These are phyloP conservation scores for Melanargia galathea DNA, from an alignment of 2,888 invertebrate species.

Conservation along the genomic window DNA sequence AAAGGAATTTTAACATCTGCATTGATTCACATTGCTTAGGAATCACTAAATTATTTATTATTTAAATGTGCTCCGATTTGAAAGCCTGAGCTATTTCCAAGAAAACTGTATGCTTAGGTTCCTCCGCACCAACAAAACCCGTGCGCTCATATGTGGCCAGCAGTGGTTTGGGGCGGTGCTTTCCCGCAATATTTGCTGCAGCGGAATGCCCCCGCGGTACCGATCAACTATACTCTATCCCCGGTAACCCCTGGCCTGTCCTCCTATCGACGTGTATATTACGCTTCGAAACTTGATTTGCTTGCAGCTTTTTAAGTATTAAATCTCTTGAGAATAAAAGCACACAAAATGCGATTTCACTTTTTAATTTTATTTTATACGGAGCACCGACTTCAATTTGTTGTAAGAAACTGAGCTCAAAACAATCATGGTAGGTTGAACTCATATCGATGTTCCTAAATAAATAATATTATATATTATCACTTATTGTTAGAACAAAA, in stretches of 20 bases:
- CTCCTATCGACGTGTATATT: slow-evolving; percentile 51
- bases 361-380: slow-evolving; percentile 7
- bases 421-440: too few relatives aligned
- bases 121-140: slow-evolving; percentile 65
- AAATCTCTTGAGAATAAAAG: slow-evolving; percentile 10
- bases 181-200: slow-evolving; percentile 55
- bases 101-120: slow-evolving; percentile 66
- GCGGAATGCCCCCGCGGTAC: slow-evolving; percentile 62
- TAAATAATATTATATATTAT: too few relatives aligned
- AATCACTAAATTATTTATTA: neutral
- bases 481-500: too few relatives aligned
- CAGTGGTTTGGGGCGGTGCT: slow-evolving; percentile 69
- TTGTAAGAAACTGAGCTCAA: too few relatives aligned
- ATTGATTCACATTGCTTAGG: too few relatives aligned
- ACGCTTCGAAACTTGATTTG: slow-evolving; percentile 57
- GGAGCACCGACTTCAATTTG: neutral
- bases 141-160: slow-evolving; percentile 66
- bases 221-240: slow-evolving; percentile 72
- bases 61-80: neutral
- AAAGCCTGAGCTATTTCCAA: slow-evolving; percentile 1
- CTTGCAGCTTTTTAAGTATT: slow-evolving; percentile 44
- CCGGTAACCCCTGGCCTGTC: slow-evolving; percentile 64
- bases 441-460: too few relatives aligned
- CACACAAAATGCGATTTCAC: slow-evolving; percentile 4
- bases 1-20: too few relatives aligned